Evolutionary conservation across 1,140 invertebrate genomes (phyloP).

Genomic region (Lasioglossum albipes): DNA sequence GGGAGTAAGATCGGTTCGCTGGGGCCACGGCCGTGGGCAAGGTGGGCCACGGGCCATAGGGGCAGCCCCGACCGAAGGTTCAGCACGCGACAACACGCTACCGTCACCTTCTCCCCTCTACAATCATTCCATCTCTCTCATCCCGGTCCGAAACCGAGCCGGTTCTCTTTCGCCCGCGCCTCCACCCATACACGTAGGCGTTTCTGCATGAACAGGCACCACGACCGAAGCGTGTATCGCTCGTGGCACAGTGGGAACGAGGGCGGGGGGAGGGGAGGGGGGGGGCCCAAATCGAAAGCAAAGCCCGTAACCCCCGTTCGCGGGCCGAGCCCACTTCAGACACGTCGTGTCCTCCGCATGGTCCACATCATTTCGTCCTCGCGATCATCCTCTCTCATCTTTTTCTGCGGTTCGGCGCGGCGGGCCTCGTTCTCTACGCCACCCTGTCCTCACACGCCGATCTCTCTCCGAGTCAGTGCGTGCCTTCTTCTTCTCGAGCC

Average conservation of each 20-base stretch:
- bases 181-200: slow-evolving; percentile 29
- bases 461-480: too few relatives aligned
- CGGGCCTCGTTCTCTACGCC: too few relatives aligned
- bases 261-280: slow-evolving; percentile 2
- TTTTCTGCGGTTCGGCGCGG: background rate
- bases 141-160: background rate
- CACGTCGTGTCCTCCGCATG: slow-evolving; percentile 71
- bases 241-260: slow-evolving; percentile 27
- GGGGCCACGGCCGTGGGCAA: slow-evolving; percentile 41
- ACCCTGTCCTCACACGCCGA: too few relatives aligned
- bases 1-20: slow-evolving; percentile 30
- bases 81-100: slow-evolving; percentile 67
- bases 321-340: slow-evolving; percentile 64
- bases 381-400: slow-evolving; percentile 1
- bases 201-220: slow-evolving; percentile 43
- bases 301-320: slow-evolving; percentile 66
- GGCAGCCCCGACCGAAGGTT: slow-evolving; percentile 48
- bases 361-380: slow-evolving; percentile 64
- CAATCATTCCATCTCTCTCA: background rate
- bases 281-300: slow-evolving; percentile 62
- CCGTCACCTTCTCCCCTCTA: slow-evolving; percentile 50
- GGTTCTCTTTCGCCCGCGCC: slow-evolving; percentile 13
- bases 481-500: too few relatives aligned
- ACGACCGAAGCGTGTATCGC: slow-evolving; percentile 49
- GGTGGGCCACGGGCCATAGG: slow-evolving; percentile 49